A percentile compares a stretch with the other conserved stretches of the same genome.
These are phyloP conservation scores for Ferrisia virgata DNA, from an alignment of 2,888 invertebrate genomes.

Conservation along the genomic window DNA sequence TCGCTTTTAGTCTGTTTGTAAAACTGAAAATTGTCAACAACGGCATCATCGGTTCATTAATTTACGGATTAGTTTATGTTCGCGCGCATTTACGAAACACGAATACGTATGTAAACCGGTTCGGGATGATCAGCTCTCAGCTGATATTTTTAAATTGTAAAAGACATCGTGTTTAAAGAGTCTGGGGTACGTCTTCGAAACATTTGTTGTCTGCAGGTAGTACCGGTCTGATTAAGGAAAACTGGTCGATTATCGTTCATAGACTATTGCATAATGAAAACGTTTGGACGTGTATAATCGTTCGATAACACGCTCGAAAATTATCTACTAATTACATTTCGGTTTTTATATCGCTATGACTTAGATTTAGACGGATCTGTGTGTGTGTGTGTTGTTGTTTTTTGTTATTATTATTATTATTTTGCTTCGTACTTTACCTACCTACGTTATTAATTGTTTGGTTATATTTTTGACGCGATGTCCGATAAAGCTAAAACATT, in stretches of 20 bases:
- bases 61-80: neutral
- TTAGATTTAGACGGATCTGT: neutral
- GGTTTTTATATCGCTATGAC: neutral
- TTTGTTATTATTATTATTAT: too few relatives aligned
- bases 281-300: neutral
- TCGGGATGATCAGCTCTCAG: slow-evolving; percentile 3
- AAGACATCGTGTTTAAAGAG: too few relatives aligned
- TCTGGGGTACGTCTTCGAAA: neutral
- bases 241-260: neutral
- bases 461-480: neutral
- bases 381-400: too few relatives aligned
- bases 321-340: neutral
- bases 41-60: neutral
- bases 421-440: neutral
- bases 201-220: neutral
- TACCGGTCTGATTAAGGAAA: slow-evolving; percentile 17
- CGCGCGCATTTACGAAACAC: neutral
- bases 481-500: slow-evolving; percentile 14
- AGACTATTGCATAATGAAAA: slow-evolving; percentile 18
- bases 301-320: neutral
- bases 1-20: neutral
- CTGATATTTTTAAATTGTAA: neutral
- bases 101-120: neutral
- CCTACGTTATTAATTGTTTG: too few relatives aligned
- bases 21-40: neutral